Conservation (phyloP, 2,113 vertebrate genomes). For the Eira barbara region DNA sequence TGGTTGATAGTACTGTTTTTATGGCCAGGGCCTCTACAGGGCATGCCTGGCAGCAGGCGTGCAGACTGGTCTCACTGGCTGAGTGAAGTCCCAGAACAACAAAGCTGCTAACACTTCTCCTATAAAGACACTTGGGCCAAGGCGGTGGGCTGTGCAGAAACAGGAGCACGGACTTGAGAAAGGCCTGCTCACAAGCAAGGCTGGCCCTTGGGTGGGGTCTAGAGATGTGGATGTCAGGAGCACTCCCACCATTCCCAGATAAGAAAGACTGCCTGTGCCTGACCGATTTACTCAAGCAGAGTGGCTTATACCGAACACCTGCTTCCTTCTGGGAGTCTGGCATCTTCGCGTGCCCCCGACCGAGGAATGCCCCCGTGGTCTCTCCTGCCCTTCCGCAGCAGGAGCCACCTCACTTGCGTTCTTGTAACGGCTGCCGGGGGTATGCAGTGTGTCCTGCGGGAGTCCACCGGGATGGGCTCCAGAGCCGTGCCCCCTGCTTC, state of each 20-base stretch:
- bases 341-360: rapidly evolving
- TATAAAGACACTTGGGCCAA: not conserved
- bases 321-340: not conserved
- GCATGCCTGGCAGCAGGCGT: too few relatives aligned
- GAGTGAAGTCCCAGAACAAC: not conserved
- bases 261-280: not conserved
- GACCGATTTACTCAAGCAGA: not conserved
- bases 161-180: not conserved
- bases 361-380: not conserved
- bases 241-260: not conserved
- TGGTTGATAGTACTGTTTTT: rapidly evolving
- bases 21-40: not conserved
- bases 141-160: not conserved
- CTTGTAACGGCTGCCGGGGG: not conserved
- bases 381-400: too few relatives aligned
- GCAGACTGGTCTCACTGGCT: not conserved
- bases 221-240: not conserved
- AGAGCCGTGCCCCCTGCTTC: rapidly evolving
- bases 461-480: rapidly evolving
- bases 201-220: not conserved
- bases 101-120: not conserved
- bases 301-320: rapidly evolving
- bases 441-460: rapidly evolving
- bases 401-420: not conserved
- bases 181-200: not conserved